phyloP scores from a whole-genome alignment of 2,888 invertebrate species.

The Oxytorus armatus region DNA sequence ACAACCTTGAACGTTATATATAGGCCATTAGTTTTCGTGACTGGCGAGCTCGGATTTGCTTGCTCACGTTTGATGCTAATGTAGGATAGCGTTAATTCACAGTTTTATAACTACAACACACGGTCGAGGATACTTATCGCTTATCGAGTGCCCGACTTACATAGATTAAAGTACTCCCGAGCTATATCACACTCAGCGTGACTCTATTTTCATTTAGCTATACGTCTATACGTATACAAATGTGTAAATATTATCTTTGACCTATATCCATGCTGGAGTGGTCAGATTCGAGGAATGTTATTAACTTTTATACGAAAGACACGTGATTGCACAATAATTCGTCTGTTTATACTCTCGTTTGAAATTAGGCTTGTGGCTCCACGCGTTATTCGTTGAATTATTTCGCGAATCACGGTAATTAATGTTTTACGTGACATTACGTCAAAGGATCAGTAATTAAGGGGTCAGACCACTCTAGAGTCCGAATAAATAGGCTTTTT shows the following conservation, averaged over 20 bases:
- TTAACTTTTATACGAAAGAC: conserved; percentile 17
- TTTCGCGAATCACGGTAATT: neutral
- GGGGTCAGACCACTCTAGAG: neutral
- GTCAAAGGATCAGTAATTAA: conserved; percentile 6
- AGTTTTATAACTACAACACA: conserved; percentile 5
- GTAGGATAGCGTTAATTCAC: conserved; percentile 22
- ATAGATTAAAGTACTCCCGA: conserved; percentile 44
- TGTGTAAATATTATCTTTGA: conserved; percentile 44
- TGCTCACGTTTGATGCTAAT: conserved; percentile 19
- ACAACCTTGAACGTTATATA: conserved; percentile 9
- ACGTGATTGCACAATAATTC: conserved; percentile 40
- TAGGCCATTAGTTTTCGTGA: conserved; percentile 30
- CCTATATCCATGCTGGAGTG: conserved; percentile 21
- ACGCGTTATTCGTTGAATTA: conserved; percentile 7
- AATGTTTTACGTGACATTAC: neutral
- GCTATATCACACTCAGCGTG: conserved; percentile 7
- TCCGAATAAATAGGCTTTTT: too few species aligned
- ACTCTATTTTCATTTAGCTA: conserved; percentile 21
- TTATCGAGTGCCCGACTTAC: conserved; percentile 59
- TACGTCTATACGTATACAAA: neutral
- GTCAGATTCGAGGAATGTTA: conserved; percentile 29
- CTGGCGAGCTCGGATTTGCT: conserved; percentile 9
- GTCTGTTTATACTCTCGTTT: conserved; percentile 5
- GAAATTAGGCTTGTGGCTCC: neutral
- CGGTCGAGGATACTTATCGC: conserved; percentile 38